A percentile compares a stretch with the other conserved stretches of the same genome.
Evolutionary conservation across 2,888 invertebrate genomes (phyloP).

Genomic region (Anoncus sp.): DNA sequence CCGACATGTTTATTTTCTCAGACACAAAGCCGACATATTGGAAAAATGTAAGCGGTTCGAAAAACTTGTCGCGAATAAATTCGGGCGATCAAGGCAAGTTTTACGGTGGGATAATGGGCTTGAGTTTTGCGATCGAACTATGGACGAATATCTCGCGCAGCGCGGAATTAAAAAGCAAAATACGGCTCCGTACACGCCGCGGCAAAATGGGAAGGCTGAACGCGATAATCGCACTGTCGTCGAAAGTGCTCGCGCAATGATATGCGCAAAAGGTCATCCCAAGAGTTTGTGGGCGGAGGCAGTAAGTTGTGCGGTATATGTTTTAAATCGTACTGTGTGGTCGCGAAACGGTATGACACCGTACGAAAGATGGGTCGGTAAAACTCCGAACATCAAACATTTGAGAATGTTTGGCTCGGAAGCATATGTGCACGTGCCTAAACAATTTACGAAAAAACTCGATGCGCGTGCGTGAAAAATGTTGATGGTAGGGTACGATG

Average conservation of each 20-base stretch:
- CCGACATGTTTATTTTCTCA: conserved; percentile 30
- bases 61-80: conserved; percentile 20
- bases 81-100: conserved; percentile 12
- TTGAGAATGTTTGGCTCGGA: conserved; percentile 22
- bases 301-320: conserved; percentile 37
- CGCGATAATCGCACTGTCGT: conserved; percentile 62
- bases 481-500: conserved; percentile 16
- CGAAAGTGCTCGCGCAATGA: conserved; percentile 58
- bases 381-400: conserved; percentile 2
- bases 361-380: conserved; percentile 19
- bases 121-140: conserved; percentile 49
- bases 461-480: conserved; percentile 4
- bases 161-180: conserved; percentile 47
- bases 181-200: conserved; percentile 53
- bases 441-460: conserved; percentile 29
- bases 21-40: conserved; percentile 3
- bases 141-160: conserved; percentile 50
- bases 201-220: conserved; percentile 60
- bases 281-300: conserved; percentile 63
- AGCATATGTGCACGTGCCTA: conserved; percentile 2
- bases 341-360: background rate
- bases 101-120: conserved; percentile 54
- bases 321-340: conserved; percentile 34
- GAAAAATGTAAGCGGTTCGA: conserved; percentile 12
- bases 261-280: conserved; percentile 46